Evolutionary conservation across 2,888 invertebrate species (phyloP).

Genomic region (Pristionchus fissidentatus): DNA sequence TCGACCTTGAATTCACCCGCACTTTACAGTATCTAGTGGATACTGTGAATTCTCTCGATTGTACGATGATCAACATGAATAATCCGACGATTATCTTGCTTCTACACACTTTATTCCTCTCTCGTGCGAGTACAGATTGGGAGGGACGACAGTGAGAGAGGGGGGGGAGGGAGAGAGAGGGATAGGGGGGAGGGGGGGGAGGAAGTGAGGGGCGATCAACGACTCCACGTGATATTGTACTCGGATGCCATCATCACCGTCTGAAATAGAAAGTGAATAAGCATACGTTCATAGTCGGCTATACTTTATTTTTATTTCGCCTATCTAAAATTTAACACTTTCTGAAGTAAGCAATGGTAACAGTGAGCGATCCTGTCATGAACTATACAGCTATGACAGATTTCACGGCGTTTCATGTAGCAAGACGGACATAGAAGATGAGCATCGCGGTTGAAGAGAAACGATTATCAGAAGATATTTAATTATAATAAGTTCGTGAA

Average conservation of each 20-base stretch:
- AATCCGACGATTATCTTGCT: background rate
- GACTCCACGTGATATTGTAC: slow-evolving; percentile 2
- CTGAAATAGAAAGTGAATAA: slow-evolving; percentile 1
- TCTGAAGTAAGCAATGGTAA: too few relatives aligned
- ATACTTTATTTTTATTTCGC: too few relatives aligned
- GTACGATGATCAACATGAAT: background rate
- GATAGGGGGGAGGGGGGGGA: background rate
- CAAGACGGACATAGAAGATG: too few relatives aligned
- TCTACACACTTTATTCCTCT: slow-evolving; percentile 13
- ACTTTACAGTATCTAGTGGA: too few relatives aligned
- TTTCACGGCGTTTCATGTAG: too few relatives aligned
- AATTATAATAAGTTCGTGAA: too few relatives aligned
- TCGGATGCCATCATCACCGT: background rate
- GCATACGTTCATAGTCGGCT: background rate
- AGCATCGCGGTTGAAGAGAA: too few relatives aligned
- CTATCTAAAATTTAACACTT: too few relatives aligned
- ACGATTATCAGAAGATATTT: too few relatives aligned
- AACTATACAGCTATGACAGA: too few relatives aligned
- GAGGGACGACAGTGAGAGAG: background rate
- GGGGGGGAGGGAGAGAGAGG: background rate
- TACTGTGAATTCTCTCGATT: background rate
- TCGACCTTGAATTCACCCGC: slow-evolving; percentile 26
- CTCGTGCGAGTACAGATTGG: background rate
- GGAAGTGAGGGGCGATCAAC: background rate
- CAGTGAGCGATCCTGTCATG: too few relatives aligned